phyloP scores from a whole-genome alignment of 1,140 invertebrate genomes.

The Trichogramma pretiosum region DNA sequence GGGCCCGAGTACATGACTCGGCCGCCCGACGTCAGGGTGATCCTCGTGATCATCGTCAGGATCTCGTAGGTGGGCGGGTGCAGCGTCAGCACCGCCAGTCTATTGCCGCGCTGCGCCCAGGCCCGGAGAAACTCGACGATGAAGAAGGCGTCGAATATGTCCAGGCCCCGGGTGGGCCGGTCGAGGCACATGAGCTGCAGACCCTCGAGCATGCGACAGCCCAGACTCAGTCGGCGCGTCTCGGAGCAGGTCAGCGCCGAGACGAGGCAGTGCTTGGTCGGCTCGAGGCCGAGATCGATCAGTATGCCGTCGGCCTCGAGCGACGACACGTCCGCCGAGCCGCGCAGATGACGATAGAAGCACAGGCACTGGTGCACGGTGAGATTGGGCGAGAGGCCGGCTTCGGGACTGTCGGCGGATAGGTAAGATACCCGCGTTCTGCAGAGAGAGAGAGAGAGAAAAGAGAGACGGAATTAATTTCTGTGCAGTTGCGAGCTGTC shows the following conservation, averaged over 20 bases:
- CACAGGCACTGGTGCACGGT: constrained; percentile 73
- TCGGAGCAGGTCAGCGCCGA: constrained; percentile 72
- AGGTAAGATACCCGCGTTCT: constrained; percentile 33
- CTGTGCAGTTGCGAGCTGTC: no score
- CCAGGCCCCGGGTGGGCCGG: constrained; percentile 85
- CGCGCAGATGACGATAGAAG: constrained; percentile 67
- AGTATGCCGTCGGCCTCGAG: constrained; percentile 45
- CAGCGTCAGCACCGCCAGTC: constrained; percentile 83
- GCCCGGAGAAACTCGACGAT: constrained; percentile 86
- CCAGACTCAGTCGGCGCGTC: constrained; percentile 72
- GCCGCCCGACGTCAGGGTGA: constrained; percentile 78
- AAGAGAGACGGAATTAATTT: no score
- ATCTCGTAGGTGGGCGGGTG: constrained; percentile 94
- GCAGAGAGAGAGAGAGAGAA: no score
- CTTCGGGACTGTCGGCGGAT: constrained; percentile 39
- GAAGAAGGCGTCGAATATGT: constrained; percentile 94
- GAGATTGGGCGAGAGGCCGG: constrained; percentile 55
- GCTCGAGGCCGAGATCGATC: constrained; percentile 78
- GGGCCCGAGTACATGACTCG: constrained; percentile 84
- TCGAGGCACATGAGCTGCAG: constrained; percentile 78
- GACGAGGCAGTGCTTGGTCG: constrained; percentile 65
- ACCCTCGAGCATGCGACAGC: constrained; percentile 76
- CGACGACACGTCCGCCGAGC: constrained; percentile 38
- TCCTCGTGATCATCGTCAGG: constrained; percentile 84
- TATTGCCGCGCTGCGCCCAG: constrained; percentile 73